Base-by-base conservation (phyloP, 2,797 vertebrate genomes). In the Rhabdomys pumilio region DNA sequence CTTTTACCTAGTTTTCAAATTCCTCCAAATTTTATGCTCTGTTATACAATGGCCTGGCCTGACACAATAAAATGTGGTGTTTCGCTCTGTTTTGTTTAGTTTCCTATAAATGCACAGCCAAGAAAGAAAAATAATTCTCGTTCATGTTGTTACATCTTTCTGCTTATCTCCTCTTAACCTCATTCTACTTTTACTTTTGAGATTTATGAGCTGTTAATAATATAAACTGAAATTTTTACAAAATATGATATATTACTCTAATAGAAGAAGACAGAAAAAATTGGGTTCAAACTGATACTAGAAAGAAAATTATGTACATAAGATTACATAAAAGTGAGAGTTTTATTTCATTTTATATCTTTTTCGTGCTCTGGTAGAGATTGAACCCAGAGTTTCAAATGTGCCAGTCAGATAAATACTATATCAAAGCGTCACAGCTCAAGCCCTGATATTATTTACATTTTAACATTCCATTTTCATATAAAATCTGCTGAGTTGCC, bases 181-280 rank as follows among this genome's bases (percentile, higher is more conserved):
- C 38, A 3, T 65, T 80, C 84, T 89, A 8, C 24, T 11, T n/a
- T 92, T 8, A 38, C 6, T 86, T 61, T 90, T 72, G 87, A 73
- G 0, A 59, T 17, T 63, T 77, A 41, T 44, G 1, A 69, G 67
- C 6, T 57, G 6, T 85, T 19, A 80, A 41, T 53, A 85, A 0
- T 7, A 86, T 73, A 91, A 93, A 83, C n/a, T 90, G 1, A 76
- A 41, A 59, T 55, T 59, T 89, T 76, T 5, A 83, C 13, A 75
- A 94, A 89, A 90, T 91, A 75, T 47, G 63, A 53, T 12, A 22
- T 41, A 69, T 41, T 38, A 26, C 1, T 91, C 29, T 93, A 22
- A 90, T 86, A 96, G 24, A 55, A 53, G 57, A 2, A 34, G 44
- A 26, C 0, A 13, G 41, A 47, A 67, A 67, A 75, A 72, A n/a